These are phyloP conservation scores for Potamarius usumacintae DNA, from an alignment of 2,113 vertebrate species.

Conservation along the genomic window DNA sequence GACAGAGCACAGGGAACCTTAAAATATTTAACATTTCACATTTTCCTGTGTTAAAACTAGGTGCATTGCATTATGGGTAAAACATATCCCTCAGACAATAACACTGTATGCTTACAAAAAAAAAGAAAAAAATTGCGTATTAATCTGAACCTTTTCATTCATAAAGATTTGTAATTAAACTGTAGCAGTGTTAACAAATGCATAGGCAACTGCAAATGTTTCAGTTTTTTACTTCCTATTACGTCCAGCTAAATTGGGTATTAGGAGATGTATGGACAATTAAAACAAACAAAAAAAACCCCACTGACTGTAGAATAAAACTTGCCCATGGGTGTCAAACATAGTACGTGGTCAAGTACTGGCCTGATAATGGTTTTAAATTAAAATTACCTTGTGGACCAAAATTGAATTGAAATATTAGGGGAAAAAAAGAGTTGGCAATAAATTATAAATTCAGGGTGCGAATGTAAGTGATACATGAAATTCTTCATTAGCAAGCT, in stretches of 20 bases:
- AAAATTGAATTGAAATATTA: no score
- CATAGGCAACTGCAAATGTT: background rate
- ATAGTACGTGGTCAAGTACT: no score
- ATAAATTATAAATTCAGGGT: no score
- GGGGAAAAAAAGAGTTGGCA: no score
- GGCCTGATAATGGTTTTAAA: no score
- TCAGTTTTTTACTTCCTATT: background rate
- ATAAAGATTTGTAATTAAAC: background rate
- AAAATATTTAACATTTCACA: no score
- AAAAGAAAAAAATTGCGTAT: background rate
- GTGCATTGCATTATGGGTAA: background rate
- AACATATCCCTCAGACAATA: background rate
- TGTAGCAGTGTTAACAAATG: background rate
- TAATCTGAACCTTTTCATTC: background rate
- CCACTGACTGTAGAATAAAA: no score
- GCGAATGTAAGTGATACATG: no score
- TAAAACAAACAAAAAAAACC: no score
- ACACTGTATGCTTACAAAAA: background rate
- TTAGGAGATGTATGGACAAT: background rate
- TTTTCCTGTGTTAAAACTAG: background rate
- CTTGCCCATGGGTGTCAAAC: no score
- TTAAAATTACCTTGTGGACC: no score
- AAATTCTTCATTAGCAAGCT: no score
- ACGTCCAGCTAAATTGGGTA: background rate
- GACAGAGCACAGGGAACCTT: background rate